phyloP scores from a whole-genome alignment of 92 coral and sea anemone species.

The Palythoa heliodiscus region DNA sequence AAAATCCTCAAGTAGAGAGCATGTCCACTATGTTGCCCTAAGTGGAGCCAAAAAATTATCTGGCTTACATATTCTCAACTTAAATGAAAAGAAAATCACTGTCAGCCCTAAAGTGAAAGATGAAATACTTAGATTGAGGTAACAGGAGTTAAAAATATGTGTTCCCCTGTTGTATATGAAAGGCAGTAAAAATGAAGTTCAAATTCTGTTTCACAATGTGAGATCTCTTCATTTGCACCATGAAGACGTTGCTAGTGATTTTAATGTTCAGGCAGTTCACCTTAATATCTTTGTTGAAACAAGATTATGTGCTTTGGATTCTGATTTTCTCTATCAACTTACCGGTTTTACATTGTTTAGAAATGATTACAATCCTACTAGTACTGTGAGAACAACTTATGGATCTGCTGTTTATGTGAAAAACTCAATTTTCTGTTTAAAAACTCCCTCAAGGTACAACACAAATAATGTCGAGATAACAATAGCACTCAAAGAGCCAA shows the following conservation, averaged over 20 bases:
- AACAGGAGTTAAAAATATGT: too few species aligned
- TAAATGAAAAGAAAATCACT: too few species aligned
- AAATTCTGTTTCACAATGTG: neutral
- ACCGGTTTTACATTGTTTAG: neutral
- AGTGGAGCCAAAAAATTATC: neutral
- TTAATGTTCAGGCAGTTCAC: neutral
- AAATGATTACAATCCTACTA: neutral
- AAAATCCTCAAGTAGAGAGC: too few species aligned
- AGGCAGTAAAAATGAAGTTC: too few species aligned
- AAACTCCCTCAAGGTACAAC: neutral
- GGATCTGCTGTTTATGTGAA: neutral
- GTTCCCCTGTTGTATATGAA: too few species aligned
- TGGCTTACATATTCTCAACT: too few species aligned
- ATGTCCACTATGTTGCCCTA: too few species aligned
- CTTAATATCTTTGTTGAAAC: neutral
- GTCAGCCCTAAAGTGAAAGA: constrained; percentile 30
- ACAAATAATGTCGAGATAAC: neutral
- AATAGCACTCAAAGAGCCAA: neutral
- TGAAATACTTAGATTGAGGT: neutral
- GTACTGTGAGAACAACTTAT: neutral
- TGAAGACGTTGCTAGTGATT: neutral
- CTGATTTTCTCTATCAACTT: neutral
- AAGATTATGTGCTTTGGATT: neutral
- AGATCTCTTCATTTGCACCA: neutral
- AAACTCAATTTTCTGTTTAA: neutral